Evolutionary conservation across 2,797 vertebrate genomes (phyloP), one percentile per base, ranked within the genome.

Genomic region (Peromyscus aztecus): DNA sequence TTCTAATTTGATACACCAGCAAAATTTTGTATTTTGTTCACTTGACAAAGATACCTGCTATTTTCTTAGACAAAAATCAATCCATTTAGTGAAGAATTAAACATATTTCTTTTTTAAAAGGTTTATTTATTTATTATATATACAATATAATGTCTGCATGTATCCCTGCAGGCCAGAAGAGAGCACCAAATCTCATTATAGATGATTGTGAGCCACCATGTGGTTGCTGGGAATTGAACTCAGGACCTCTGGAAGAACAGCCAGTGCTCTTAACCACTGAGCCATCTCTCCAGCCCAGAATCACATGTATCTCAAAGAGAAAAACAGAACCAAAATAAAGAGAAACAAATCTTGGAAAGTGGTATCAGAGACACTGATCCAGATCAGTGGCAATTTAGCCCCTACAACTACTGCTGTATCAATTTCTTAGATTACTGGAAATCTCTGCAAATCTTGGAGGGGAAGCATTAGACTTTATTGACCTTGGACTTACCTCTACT

Each of bases 31-130:
- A 43, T 77, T 71, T 43, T 89, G 91, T 81, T 88, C 57, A 90
- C 16, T 85, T 69, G 86, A 94, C 96, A 93, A 93, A 82, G 65
- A 78, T 69, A 57, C 2, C 16, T 4, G 4, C 3, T 9, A 11
- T 80, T 73, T 95, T 37, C 83, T 69, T 63, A 80, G 37, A 12
- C 90, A 95, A 94, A 94, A 89, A 61, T 88, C 37, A 89, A 29
- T 73, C 14, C 7, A 71, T 83, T n/a, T 76, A 52, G 21, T 43
- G 37, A 76, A 29, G 49, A 94, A 69, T 86, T 95, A 43, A 83
- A 34, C 24, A 21, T 11, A 95, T 85, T 97, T 92, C 24, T 55
- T 55, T 55, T 57, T 55, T 17, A 4, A 55, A 57, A 57, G 55
- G 5, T 57, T 57, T 57, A 57, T 55, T 55, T 55, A 55, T 55